phyloP scores from a whole-genome alignment of 2,888 invertebrate species.

The Spisula subtruncata region DNA sequence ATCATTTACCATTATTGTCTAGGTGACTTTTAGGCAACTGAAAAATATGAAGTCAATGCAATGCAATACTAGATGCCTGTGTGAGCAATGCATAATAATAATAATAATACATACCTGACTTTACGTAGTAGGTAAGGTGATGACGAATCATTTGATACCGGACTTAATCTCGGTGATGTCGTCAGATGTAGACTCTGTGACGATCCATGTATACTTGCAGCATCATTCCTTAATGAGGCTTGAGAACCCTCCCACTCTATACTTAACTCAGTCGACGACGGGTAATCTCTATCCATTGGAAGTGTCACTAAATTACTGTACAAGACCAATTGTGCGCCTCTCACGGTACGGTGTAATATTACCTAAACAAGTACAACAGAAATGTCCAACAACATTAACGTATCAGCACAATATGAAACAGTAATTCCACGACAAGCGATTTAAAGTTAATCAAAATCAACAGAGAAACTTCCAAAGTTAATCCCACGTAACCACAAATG shows the following conservation, averaged over 20 bases:
- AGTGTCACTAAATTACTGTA: neutral
- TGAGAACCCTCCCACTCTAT: conserved; percentile 61
- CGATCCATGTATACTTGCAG: conserved; percentile 52
- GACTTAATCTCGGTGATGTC: conserved; percentile 72
- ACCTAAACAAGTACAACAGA: neutral
- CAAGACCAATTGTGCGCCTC: neutral
- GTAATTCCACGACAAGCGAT: neutral
- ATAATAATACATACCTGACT: conserved; percentile 69
- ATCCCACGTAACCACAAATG: too few relatives aligned
- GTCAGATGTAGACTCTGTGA: conserved; percentile 62
- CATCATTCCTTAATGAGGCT: conserved; percentile 59
- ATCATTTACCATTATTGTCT: too few relatives aligned
- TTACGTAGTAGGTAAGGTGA: conserved; percentile 75
- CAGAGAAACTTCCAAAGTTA: too few relatives aligned
- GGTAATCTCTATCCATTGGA: conserved; percentile 51
- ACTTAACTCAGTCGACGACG: conserved; percentile 53
- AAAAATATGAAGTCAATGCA: too few relatives aligned
- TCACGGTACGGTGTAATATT: neutral
- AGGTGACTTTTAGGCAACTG: too few relatives aligned
- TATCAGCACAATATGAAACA: neutral
- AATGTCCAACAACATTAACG: neutral
- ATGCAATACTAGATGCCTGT: too few relatives aligned
- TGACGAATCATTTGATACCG: conserved; percentile 65
- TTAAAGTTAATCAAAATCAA: too few relatives aligned
- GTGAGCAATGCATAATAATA: too few relatives aligned